Base-by-base conservation (phyloP, 1,140 invertebrate genomes). In the Dinoponera quadriceps region DNA sequence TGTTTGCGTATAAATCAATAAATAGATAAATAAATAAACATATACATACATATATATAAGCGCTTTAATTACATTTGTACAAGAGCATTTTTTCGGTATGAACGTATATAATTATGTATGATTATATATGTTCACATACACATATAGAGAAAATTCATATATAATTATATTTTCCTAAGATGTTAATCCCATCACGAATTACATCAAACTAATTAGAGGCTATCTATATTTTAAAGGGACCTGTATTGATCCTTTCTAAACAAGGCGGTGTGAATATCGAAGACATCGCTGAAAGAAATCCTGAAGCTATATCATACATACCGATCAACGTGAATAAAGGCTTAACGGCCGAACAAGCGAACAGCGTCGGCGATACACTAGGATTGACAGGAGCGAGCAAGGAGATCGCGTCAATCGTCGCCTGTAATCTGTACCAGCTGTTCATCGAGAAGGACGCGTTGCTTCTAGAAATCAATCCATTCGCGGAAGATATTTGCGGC, bases 211-310 rank as follows among this genome's bases (percentile, higher is more conserved):
- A 29, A 65, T 33, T 29, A 3, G 2, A 11, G 20, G 14, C 22
- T 11, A 16, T 29, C 51, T 25, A 20, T 18, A 22, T 13, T 73
- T 65, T 69, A 60, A 44, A 98, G 98, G 98, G 98, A 66, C 98
- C 98, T 29, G 98, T 99, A 13, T 96, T 99, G 65, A 99, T 99
- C 89, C 98, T 98, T 27, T 99, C 98, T 2, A 97, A 97, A 33
- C 98, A 99, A 95, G 98, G 99, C 83, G 99, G 98, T 90, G 97
- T 99, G 2, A 99, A 99, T 92, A 99, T 99, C 91, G 98, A 99
- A 94, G 98, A 99, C 91, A 98, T 99, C 11, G 98, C 98, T 71
- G 97, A 96, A 0, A 97, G 97, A 75, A 98, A 97, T 94, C 98
- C 99, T 0, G 96, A 97, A 78, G 98, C 98, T 18, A 99, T 99